Base-by-base conservation (phyloP, 2,113 vertebrate genomes). In the Speoplatyrhinus poulsoni region DNA sequence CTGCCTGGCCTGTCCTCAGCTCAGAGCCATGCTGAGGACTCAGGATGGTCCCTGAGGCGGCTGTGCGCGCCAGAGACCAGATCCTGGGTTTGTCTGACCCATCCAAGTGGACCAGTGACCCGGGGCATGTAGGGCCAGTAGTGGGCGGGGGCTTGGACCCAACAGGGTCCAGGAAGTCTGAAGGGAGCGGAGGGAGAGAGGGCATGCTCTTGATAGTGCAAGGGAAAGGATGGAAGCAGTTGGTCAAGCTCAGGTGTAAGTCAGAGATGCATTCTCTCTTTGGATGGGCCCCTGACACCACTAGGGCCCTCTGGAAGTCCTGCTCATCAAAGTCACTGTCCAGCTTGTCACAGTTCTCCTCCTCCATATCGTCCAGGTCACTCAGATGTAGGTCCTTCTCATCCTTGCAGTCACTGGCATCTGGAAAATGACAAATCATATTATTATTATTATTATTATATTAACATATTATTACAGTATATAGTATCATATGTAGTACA, bases 61-160 rank as follows among this genome's bases (percentile, higher is more conserved):
- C 97, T 0, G 96, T 98, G 55, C 92, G 95, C 12, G 96, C 97
- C 79, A 98, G 87, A 0, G 96, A 99, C 97, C 97, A 99, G 89
- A 98, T 98, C 80, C 94, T 88, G 12, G 96, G 94, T 75, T 96
- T 97, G 75, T 95, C 94, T 1, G 89, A 68, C 6, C 84, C 65
- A 16, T 94, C 92, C 62, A 94, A 95, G 63, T 92, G 92, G 60
- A 91, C 91, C 52, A 89, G 76, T 64, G 90, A 81, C 62, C 86
- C 50, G 0, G 82, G 81, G n/a, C 83, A 80, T 1, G 77, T 46
- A 0, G 87, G 70, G 46, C 70, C 73, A 0, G 73, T 58, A 0
- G 65, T 61, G 3, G 86, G 70, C 10, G 78, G 60, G 7, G 86
- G 80, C 79, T 93, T 93, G 57, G 86, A 87, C 17, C 66, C 80